Conservation (phyloP, 2,113 vertebrate genomes). For the Misgurnus mizolepis region DNA sequence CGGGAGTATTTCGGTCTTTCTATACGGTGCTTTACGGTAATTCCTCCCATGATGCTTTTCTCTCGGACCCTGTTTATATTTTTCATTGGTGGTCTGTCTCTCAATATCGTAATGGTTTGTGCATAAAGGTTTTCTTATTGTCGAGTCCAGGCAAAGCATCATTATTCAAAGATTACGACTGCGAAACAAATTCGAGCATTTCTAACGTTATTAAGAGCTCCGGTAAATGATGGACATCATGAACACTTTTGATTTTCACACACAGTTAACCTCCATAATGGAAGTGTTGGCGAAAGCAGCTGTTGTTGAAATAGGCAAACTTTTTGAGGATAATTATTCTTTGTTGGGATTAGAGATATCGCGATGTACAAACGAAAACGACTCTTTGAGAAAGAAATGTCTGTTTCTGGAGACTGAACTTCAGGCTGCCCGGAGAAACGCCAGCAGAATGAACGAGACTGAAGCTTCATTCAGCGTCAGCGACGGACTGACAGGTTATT, state of each 20-base stretch:
- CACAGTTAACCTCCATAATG: conserved; percentile 69
- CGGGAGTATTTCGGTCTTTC: neutral
- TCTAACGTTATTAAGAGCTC: neutral
- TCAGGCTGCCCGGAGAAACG: conserved; percentile 64
- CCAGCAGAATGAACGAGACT: neutral
- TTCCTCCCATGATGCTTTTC: conserved; percentile 69
- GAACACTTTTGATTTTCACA: conserved; percentile 64
- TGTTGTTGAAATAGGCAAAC: conserved; percentile 71
- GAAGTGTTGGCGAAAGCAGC: conserved; percentile 73
- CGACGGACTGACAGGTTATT: neutral
- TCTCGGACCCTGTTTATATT: conserved; percentile 35
- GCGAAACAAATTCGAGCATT: neutral
- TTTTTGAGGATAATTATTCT: conserved; percentile 73
- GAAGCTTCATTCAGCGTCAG: too few relatives aligned
- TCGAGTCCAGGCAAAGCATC: neutral
- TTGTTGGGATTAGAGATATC: conserved; percentile 72
- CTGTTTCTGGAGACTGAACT: conserved; percentile 73
- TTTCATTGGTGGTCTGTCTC: neutral
- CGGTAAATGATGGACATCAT: conserved; percentile 41
- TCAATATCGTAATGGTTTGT: neutral
- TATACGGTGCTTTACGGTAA: conserved; percentile 57
- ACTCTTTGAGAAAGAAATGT: conserved; percentile 73
- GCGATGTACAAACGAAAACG: conserved; percentile 71
- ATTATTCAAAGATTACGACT: neutral
- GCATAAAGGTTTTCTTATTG: neutral